Evolutionary conservation across 2,888 invertebrate genomes (phyloP).

Genomic region (Euclidia mi): DNA sequence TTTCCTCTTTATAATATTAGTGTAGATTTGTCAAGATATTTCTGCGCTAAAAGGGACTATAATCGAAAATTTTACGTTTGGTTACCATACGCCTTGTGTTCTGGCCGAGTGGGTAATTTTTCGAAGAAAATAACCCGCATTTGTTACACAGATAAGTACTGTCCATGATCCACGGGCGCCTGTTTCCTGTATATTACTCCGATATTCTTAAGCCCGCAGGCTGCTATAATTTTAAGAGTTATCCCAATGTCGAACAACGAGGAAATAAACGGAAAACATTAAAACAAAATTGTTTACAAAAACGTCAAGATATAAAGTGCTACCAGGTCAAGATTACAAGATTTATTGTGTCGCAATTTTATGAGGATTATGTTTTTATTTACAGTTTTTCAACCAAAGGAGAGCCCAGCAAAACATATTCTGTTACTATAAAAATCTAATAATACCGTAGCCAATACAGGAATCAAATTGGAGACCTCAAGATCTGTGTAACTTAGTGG

Average conservation of each 20-base stretch:
- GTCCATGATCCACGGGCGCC: conserved; percentile 24
- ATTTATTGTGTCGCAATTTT: not conserved
- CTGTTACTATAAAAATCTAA: no score
- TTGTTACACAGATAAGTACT: conserved; percentile 33
- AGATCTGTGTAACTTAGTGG: no score
- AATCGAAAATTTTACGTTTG: conserved; percentile 86
- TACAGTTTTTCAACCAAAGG: no score
- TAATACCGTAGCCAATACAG: no score
- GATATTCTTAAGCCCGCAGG: not conserved
- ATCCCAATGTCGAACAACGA: not conserved
- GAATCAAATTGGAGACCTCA: no score
- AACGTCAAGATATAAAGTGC: no score
- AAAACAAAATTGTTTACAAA: not conserved
- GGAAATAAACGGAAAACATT: conserved; percentile 2
- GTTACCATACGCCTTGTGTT: conserved; percentile 78
- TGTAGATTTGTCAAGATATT: conserved; percentile 89
- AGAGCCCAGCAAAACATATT: no score
- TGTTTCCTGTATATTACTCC: conserved; percentile 16
- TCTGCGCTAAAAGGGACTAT: conserved; percentile 80
- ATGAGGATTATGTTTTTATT: no score
- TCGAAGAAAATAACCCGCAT: conserved; percentile 51
- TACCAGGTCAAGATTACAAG: not conserved
- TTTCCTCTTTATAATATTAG: no score
- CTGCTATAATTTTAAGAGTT: no score
- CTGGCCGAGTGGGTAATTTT: conserved; percentile 64